Base-by-base conservation (phyloP, 2,797 vertebrate genomes). In the Spinibarbus caldwelli region DNA sequence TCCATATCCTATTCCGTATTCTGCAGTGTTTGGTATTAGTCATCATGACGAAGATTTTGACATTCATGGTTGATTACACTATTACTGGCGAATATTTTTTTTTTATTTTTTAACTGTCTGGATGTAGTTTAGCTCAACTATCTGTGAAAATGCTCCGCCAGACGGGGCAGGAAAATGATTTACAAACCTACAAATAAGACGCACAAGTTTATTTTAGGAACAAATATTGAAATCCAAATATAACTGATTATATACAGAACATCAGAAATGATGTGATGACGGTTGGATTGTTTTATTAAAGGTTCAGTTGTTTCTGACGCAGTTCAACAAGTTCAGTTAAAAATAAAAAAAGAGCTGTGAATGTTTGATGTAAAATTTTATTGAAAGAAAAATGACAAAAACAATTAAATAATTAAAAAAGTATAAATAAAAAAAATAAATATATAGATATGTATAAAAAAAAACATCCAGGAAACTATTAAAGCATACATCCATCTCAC, bases 371-470 rank as follows among this genome's bases (percentile, higher is more conserved):
- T 15, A 64, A 75, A 49, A 75, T 64, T 83, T 49, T 77, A 62
- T 62, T 76, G 15, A 54, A 67, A 41, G 2, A 54, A 43, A 43
- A 47, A 67, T 23, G 2, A 83, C 45, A 21, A 38, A 66, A 75
- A 66, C 19, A 29, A 21, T 31, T n/a, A 68, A 66, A 83, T 77
- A 83, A 36, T n/a, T 57, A 41, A 38, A 83, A 29, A 78, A 5
- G 0, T 59, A 59, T 41, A 83, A 83, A 76, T 75, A 82, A 29
- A 64, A 47, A 75, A n/a, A 72, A 45, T 73, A 82, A 62, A 82
- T 62, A 82, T 34, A 57, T 47, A 23, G 9, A 75, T 49, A 17
- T 12, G 15, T 75, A 75, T 49, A 75, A 66, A 83, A 43, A 23
- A 29, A 14, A n/a, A 47, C 54, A 72, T 59, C 12, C 11, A 62